Percentiles rank a stretch among this genome's conserved stretches.
These are phyloP conservation scores for Patiria miniata DNA, from an alignment of 35 echinoderm and acorn worm species.

Conservation along the genomic window DNA sequence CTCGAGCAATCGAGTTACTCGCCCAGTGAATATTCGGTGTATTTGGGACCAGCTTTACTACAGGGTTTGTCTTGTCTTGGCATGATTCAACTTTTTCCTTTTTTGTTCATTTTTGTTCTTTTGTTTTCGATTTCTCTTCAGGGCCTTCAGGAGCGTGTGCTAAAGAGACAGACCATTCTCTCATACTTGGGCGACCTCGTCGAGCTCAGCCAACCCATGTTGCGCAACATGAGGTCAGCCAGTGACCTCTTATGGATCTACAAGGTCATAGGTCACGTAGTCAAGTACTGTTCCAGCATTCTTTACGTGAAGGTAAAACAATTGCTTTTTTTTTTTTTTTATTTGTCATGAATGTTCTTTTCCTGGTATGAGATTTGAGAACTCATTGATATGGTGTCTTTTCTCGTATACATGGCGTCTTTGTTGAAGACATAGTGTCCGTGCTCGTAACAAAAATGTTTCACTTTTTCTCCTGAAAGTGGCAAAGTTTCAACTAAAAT, in stretches of 20 bases:
- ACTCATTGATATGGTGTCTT: too few species aligned
- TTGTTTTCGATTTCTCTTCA: constrained; percentile 1
- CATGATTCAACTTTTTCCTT: background rate
- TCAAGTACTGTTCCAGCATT: constrained; percentile 53
- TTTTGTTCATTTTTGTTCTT: background rate
- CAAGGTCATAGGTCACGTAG: constrained; percentile 48
- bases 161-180: constrained; percentile 36
- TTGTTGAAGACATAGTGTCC: too few species aligned
- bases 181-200: constrained; percentile 59
- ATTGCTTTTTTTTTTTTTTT: too few species aligned
- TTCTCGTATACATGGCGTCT: too few species aligned
- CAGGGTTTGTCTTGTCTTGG: background rate
- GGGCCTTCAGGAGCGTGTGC: constrained; percentile 54
- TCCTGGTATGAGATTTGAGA: too few species aligned
- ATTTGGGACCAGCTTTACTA: too few species aligned
- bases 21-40: too few species aligned
- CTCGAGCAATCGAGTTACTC: too few species aligned
- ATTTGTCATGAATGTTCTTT: too few species aligned
- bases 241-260: constrained; percentile 67
- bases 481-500: too few species aligned
- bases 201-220: constrained; percentile 34
- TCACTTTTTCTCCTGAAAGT: too few species aligned
- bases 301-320: constrained; percentile 61
- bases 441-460: too few species aligned
- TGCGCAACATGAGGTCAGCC: constrained; percentile 33